These are phyloP conservation scores for Epizoanthus rinbou DNA, from an alignment of 92 coral and sea anemone species.

Conservation along the genomic window DNA sequence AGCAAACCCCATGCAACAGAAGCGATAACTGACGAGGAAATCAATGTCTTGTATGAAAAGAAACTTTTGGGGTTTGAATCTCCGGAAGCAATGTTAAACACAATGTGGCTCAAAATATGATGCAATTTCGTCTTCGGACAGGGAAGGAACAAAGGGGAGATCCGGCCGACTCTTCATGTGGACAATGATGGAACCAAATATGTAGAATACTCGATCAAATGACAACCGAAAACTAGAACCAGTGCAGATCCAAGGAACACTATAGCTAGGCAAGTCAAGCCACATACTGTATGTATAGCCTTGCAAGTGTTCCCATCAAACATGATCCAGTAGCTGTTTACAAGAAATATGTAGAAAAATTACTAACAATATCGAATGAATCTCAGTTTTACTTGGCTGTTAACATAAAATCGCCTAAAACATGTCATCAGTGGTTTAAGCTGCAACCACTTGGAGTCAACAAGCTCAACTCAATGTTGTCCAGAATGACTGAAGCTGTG, in stretches of 20 bases:
- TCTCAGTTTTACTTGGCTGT: no score
- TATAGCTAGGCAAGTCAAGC: no score
- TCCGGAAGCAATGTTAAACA: constrained; percentile 54
- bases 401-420: no score
- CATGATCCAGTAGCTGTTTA: no score
- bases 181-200: constrained; percentile 54
- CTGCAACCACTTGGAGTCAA: no score
- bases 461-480: no score
- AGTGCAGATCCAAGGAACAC: constrained; percentile 51
- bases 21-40: constrained; percentile 69
- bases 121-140: constrained; percentile 61
- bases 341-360: no score
- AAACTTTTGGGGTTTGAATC: constrained; percentile 52
- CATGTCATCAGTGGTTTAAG: no score
- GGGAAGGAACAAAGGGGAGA: constrained; percentile 69
- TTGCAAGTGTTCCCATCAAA: no score
- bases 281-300: no score
- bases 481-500: no score
- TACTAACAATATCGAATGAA: no score
- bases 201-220: constrained; percentile 43
- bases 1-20: constrained; percentile 64
- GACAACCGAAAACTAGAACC: constrained; percentile 67
- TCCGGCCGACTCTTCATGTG: constrained; percentile 26
- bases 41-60: constrained; percentile 49
- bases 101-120: constrained; percentile 53